Conservation (phyloP, 2,113 vertebrate genomes). For the Otus sunia region DNA sequence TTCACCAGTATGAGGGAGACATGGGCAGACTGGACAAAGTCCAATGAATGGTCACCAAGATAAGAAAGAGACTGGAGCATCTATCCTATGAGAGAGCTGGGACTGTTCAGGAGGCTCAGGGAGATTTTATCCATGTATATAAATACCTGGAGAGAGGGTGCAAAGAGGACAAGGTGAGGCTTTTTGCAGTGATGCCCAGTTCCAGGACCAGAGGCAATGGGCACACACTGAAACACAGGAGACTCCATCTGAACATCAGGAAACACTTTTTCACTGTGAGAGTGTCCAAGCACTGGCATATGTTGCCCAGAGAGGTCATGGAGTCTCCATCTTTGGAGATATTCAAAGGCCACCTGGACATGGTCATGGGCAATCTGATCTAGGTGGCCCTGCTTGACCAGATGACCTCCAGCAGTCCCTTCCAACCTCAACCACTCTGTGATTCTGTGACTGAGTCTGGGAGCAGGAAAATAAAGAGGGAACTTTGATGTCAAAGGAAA, state of each 20-base stretch:
- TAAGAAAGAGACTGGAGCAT: fast-evolving
- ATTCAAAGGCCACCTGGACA: not conserved
- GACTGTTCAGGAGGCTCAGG: not conserved
- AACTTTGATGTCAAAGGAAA: not conserved
- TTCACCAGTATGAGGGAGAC: fast-evolving
- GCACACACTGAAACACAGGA: not conserved
- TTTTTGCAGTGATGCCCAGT: too few species aligned
- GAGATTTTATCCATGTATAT: not conserved
- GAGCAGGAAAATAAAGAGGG: not conserved
- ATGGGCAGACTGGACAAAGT: too few species aligned
- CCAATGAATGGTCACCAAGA: fast-evolving
- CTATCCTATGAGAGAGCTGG: not conserved
- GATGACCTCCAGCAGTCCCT: not conserved
- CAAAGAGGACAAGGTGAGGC: fast-evolving
- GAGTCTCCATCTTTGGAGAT: not conserved
- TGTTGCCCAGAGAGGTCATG: not conserved
- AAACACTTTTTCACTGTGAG: not conserved
- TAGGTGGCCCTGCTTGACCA: too few species aligned
- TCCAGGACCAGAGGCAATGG: not conserved
- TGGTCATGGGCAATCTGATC: fast-evolving
- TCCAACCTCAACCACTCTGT: not conserved
- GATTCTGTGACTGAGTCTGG: not conserved
- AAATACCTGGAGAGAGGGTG: fast-evolving
- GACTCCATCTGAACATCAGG: not conserved
- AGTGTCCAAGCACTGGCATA: not conserved